These are phyloP conservation scores for Ochotona curzoniae DNA, from an alignment of 2,113 vertebrate genomes.

Conservation along the genomic window DNA sequence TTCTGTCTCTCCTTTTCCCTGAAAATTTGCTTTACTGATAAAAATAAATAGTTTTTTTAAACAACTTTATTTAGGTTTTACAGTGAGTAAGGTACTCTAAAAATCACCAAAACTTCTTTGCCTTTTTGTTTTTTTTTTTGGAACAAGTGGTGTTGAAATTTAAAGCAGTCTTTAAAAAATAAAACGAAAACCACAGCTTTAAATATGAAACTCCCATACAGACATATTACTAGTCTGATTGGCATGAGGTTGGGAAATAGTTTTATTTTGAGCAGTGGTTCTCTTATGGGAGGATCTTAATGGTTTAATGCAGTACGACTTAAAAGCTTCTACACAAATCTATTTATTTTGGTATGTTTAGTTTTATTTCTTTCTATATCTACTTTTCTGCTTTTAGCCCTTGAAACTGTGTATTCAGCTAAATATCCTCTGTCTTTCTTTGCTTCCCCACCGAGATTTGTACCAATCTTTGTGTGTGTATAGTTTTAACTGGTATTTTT, in stretches of 20 bases:
- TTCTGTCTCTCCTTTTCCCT: no score
- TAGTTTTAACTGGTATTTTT: not conserved
- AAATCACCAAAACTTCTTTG: not conserved
- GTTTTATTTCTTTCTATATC: not conserved
- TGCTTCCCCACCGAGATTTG: not conserved
- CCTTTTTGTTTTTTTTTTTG: not conserved
- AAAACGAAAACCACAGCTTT: not conserved
- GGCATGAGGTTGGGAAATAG: not conserved
- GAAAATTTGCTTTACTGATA: no score
- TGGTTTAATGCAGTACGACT: not conserved
- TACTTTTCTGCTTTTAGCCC: not conserved
- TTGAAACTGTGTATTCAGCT: not conserved
- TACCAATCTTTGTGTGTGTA: not conserved
- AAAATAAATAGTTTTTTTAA: no score
- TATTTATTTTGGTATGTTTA: not conserved
- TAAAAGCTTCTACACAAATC: not conserved
- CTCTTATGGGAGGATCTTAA: not conserved
- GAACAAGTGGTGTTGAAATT: slow-evolving; percentile 35
- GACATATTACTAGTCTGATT: not conserved
- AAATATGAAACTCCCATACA: not conserved
- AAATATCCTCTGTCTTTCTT: not conserved
- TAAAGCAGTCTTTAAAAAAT: slow-evolving; percentile 6
- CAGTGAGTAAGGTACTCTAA: not conserved
- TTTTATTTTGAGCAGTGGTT: not conserved
- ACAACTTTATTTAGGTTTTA: not conserved